These are phyloP conservation scores for Steromphala cineraria DNA, from an alignment of 2,888 invertebrate species.

Conservation along the genomic window DNA sequence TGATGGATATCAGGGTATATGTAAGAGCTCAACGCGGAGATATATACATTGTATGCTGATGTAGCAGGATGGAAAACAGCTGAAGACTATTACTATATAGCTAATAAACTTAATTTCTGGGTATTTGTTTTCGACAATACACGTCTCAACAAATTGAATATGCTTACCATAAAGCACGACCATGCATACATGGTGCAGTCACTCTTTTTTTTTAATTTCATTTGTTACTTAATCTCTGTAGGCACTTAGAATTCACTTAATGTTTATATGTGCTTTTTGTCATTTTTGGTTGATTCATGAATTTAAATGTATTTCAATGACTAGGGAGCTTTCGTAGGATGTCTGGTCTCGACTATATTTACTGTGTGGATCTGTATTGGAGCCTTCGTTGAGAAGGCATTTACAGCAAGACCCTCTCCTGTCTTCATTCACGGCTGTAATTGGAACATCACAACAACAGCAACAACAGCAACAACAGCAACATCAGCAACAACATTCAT, in stretches of 20 bases:
- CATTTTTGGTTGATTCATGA: not conserved
- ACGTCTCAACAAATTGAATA: too few species aligned
- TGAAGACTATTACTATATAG: too few species aligned
- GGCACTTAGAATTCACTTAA: not conserved
- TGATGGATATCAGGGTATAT: too few species aligned
- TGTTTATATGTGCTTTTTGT: not conserved
- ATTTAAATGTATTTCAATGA: not conserved
- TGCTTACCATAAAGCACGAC: too few species aligned
- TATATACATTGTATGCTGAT: too few species aligned
- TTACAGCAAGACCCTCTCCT: slow-evolving; percentile 22
- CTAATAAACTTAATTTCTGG: too few species aligned
- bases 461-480: too few species aligned
- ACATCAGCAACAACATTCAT: not conserved
- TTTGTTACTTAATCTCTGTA: not conserved
- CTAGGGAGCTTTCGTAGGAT: slow-evolving; percentile 38
- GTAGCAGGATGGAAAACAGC: too few species aligned
- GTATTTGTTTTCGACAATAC: too few species aligned
- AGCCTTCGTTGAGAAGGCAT: slow-evolving; percentile 32
- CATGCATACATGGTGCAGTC: too few species aligned
- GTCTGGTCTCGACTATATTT: slow-evolving; percentile 28
- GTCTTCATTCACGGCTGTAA: slow-evolving; percentile 31
- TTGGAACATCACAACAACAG: slow-evolving; percentile 29
- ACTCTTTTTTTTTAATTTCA: too few species aligned
- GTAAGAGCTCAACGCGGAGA: too few species aligned
- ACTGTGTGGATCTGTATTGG: slow-evolving; percentile 43